phyloP scores from a whole-genome alignment of 1,140 invertebrate species.

The Bathynomus jamesi region DNA sequence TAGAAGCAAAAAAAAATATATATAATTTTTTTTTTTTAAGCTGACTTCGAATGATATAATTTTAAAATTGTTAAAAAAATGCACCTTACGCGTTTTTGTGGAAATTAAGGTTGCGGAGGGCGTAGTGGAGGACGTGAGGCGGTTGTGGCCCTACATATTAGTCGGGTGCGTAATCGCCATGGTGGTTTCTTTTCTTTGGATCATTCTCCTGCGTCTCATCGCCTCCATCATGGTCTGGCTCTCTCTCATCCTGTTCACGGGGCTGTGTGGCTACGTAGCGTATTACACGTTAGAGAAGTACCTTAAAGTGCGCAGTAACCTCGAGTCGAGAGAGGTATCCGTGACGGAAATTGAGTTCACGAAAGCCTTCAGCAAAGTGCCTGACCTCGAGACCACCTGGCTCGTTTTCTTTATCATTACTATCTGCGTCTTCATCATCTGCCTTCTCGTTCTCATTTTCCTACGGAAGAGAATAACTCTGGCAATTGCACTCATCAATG shows the following conservation, averaged over 20 bases:
- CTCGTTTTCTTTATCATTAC: slow-evolving; percentile 59
- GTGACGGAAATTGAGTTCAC: slow-evolving; percentile 41
- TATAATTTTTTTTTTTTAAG: too few species aligned
- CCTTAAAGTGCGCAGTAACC: slow-evolving; percentile 31
- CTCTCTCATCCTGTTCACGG: slow-evolving; percentile 64
- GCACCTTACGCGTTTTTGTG: neutral
- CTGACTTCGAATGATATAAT: too few species aligned
- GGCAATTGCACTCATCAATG: slow-evolving; percentile 76
- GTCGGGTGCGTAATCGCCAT: slow-evolving; percentile 57
- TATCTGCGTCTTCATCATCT: slow-evolving; percentile 55
- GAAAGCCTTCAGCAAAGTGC: slow-evolving; percentile 47
- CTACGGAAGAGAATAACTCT: slow-evolving; percentile 72
- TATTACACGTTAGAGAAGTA: slow-evolving; percentile 41
- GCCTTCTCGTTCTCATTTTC: slow-evolving; percentile 72
- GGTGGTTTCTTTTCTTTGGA: slow-evolving; percentile 73
- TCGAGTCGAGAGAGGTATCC: slow-evolving; percentile 39
- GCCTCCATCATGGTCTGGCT: slow-evolving; percentile 79
- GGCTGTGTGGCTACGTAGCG: slow-evolving; percentile 54
- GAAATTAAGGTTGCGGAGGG: slow-evolving; percentile 50
- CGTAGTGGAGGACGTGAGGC: slow-evolving; percentile 65
- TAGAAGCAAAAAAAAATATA: too few species aligned
- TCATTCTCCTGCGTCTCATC: slow-evolving; percentile 76
- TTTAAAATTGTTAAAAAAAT: neutral
- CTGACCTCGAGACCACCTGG: slow-evolving; percentile 60
- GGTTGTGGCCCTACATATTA: slow-evolving; percentile 60